Evolutionary conservation across 2,113 vertebrate species (phyloP), one percentile per base, ranked within the genome.

Genomic region (Psephotus haematonotus): DNA sequence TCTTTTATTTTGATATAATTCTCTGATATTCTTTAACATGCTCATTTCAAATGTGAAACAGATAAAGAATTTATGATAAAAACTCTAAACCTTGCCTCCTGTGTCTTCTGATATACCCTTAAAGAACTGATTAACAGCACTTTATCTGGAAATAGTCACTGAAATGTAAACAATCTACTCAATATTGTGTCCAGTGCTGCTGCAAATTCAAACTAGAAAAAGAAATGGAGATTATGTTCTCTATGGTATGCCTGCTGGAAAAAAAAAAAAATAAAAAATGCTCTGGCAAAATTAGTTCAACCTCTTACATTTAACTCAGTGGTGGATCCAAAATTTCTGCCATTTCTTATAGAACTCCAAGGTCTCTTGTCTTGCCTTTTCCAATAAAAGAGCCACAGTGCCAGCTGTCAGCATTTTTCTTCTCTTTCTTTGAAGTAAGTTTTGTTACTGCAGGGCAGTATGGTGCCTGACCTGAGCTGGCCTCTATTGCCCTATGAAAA

Each of bases 401-500:
- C 71, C 62, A 76, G 31, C 63, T 81, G 74, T 60, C 75, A 74
- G 93, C 57, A 37, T 83, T 43, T 24, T 53, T 96, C 75, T 93
- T 78, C 63, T 82, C 35, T 63, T 69, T 49, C 88, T 93, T 85
- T 95, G 68, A 93, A 92, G 64, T 24, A 33, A 89, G 52, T 90
- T 90, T 88, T 93, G 83, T 64, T 68, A 93, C 76, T 92, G 64
- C 62, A 82, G 82, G 89, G 69, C 86, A 83, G 75, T 94, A 43
- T 95, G 92, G 86, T 92, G 84, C 90, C 89, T 96, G 94, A 95
- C 85, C 91, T 63, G 41, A 74, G 75, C 67, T 63, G 93, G 71
- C 87, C 92, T 76, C 11, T 7, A 8, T 72, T 88, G 93, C 71
- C 82, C 85, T 81, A 24, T 75, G 90, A 88, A 93, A 79, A 95